These are phyloP conservation scores for Cinclus cinclus DNA, from an alignment of 2,113 vertebrate genomes.

Conservation along the genomic window DNA sequence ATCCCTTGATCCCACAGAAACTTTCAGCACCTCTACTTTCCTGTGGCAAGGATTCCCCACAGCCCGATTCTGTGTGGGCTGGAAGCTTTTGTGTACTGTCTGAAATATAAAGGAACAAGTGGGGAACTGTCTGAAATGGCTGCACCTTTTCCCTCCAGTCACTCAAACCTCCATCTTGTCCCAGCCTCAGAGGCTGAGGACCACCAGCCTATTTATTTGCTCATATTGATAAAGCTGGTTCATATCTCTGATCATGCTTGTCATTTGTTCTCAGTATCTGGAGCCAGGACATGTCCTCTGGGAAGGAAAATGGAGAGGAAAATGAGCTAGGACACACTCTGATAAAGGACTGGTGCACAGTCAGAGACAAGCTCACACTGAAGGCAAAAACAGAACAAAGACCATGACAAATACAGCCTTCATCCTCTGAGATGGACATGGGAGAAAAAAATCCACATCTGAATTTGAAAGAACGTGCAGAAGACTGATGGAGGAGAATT, in stretches of 20 bases:
- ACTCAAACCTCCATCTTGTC: neutral
- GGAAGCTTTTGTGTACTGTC: neutral
- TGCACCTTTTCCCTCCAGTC: neutral
- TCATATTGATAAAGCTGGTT: neutral
- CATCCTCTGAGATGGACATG: neutral
- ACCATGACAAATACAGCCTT: neutral
- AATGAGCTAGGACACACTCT: neutral
- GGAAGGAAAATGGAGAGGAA: neutral
- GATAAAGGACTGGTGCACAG: neutral
- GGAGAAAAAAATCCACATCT: neutral
- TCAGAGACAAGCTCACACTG: neutral
- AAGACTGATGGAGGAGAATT: neutral
- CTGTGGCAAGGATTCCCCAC: neutral
- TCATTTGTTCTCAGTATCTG: neutral
- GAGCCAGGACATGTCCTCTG: neutral
- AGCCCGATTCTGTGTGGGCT: neutral
- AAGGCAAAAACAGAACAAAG: neutral
- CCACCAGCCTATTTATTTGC: neutral
- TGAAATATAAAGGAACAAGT: rapidly evolving
- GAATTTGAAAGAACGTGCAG: neutral
- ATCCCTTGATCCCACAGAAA: neutral
- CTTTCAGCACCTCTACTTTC: neutral
- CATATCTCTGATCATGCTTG: neutral
- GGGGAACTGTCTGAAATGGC: neutral
- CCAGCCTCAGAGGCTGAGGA: neutral